Conservation (phyloP, 1,140 invertebrate species). For the Drosophila murphyi region DNA sequence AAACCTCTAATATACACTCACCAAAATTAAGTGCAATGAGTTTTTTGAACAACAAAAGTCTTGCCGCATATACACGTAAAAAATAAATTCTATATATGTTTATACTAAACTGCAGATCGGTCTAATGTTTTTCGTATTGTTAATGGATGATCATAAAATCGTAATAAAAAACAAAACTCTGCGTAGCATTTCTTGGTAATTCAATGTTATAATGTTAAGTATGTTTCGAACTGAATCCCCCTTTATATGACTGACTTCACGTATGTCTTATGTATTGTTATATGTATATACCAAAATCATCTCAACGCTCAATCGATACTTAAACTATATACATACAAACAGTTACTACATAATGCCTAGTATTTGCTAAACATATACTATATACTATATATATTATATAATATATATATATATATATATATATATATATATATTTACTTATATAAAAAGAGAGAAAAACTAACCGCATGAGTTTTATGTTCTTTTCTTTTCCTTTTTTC, state of each 20-base stretch:
- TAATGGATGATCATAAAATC: constrained; percentile 37
- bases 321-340: constrained; percentile 51
- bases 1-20: constrained; percentile 33
- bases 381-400: constrained; percentile 57
- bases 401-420: constrained; percentile 48
- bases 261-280: constrained; percentile 82
- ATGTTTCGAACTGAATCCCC: constrained; percentile 73
- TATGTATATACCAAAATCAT: constrained; percentile 77
- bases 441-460: constrained; percentile 78
- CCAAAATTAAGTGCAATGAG: constrained; percentile 60
- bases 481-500: constrained; percentile 83
- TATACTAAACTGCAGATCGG: constrained; percentile 65
- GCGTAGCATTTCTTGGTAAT: constrained; percentile 78
- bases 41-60: constrained; percentile 56
- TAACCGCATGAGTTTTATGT: constrained; percentile 85
- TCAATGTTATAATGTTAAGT: constrained; percentile 78
- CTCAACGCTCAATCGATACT: constrained; percentile 58
- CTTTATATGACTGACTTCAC: constrained; percentile 73
- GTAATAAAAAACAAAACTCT: constrained; percentile 49
- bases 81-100: constrained; percentile 42
- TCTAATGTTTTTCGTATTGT: constrained; percentile 72
- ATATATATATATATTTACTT: constrained; percentile 75
- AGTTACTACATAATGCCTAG: constrained; percentile 76
- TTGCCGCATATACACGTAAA: constrained; percentile 57
- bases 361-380: constrained; percentile 63